A percentile compares a stretch with the other conserved stretches of the same genome.
phyloP scores from a whole-genome alignment of 1,140 invertebrate species.

The Sycophila sp. region DNA sequence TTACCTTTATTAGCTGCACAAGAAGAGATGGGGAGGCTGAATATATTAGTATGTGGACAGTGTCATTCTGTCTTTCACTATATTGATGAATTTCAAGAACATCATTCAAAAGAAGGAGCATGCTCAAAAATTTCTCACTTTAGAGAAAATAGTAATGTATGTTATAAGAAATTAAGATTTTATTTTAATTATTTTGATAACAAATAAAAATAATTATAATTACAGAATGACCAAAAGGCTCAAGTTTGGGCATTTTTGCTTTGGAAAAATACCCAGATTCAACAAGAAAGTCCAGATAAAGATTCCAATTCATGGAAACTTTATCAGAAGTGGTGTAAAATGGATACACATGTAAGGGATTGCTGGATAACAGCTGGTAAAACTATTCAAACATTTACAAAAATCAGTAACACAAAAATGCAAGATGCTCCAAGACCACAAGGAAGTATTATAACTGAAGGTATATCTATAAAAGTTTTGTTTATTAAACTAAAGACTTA shows the following conservation, averaged over 20 bases:
- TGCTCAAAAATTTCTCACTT: slow-evolving; percentile 60
- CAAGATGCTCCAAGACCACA: slow-evolving; percentile 54
- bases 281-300: slow-evolving; percentile 67
- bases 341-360: slow-evolving; percentile 75
- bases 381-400: slow-evolving; percentile 76
- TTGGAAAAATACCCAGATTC: slow-evolving; percentile 79
- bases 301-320: slow-evolving; percentile 77
- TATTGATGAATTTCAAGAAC: slow-evolving; percentile 79
- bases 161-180: slow-evolving; percentile 33
- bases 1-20: slow-evolving; percentile 70
- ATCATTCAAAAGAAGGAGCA: slow-evolving; percentile 63
- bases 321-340: slow-evolving; percentile 84
- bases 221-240: slow-evolving; percentile 78
- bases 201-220: slow-evolving; percentile 35
- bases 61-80: slow-evolving; percentile 83
- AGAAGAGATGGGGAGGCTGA: slow-evolving; percentile 77
- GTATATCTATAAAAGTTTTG: slow-evolving; percentile 30
- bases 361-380: slow-evolving; percentile 82
- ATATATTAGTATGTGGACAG: slow-evolving; percentile 82
- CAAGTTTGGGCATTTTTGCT: slow-evolving; percentile 85
- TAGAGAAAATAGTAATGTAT: slow-evolving; percentile 60
- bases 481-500: neutral
- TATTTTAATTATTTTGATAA: neutral
- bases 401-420: slow-evolving; percentile 67
- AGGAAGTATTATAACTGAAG: slow-evolving; percentile 47